phyloP scores from a whole-genome alignment of 2,797 vertebrate species.

The Enteromius viviparus region DNA sequence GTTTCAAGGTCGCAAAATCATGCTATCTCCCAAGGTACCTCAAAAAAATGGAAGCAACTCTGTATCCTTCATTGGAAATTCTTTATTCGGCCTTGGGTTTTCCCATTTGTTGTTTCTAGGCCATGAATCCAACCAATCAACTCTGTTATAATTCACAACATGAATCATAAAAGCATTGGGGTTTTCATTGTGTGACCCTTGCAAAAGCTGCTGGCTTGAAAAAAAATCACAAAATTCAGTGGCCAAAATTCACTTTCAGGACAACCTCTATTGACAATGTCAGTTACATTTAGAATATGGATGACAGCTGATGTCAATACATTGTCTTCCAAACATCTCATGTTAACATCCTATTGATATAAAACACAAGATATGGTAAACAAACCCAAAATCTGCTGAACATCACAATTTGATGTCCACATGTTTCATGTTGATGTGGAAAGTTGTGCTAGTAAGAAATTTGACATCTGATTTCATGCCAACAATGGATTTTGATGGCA shows the following conservation, averaged over 20 bases:
- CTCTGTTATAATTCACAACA: neutral
- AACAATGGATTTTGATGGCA: neutral
- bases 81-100: neutral
- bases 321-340: neutral
- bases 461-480: neutral
- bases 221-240: no score
- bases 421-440: no score
- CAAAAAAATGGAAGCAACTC: neutral
- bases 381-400: neutral
- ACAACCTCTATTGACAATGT: neutral
- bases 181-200: neutral
- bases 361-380: neutral
- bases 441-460: neutral
- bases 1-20: neutral
- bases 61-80: neutral
- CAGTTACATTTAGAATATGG: neutral
- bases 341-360: neutral
- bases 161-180: neutral
- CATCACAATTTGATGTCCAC: neutral
- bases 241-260: neutral
- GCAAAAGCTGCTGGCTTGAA: neutral
- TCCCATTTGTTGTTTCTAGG: neutral
- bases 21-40: neutral
- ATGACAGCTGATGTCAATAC: neutral
- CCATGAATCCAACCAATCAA: neutral